Evolutionary conservation across 2,113 vertebrate genomes (phyloP).

Genomic region (Chlorocebus sabaeus): DNA sequence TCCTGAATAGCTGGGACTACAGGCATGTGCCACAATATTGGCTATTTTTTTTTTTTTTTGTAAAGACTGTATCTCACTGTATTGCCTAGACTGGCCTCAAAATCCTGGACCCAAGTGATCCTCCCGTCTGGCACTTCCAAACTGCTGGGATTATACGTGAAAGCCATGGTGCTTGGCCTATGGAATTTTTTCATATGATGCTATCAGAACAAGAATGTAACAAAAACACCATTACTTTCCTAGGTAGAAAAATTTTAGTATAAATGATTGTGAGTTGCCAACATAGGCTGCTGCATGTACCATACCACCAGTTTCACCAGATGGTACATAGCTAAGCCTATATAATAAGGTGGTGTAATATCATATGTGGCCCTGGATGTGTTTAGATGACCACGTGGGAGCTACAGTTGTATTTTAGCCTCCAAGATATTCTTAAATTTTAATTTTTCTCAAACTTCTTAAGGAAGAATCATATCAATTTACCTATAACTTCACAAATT

Average conservation of each 20-base stretch:
- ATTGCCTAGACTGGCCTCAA: too few species aligned
- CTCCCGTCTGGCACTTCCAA: too few species aligned
- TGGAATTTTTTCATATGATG: neutral
- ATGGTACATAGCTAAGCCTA: neutral
- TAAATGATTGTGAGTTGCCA: neutral
- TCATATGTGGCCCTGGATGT: neutral
- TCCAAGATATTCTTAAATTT: neutral
- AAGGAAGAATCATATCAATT: neutral
- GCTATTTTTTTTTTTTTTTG: too few species aligned
- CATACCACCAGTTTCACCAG: neutral
- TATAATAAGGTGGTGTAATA: neutral
- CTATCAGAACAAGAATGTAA: neutral
- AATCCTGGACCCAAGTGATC: too few species aligned
- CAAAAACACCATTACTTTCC: neutral
- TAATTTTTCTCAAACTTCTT: neutral
- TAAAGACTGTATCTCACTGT: too few species aligned
- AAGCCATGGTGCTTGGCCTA: too few species aligned
- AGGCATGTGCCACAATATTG: too few species aligned
- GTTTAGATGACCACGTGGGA: neutral
- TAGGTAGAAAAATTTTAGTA: neutral
- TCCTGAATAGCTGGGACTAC: too few species aligned
- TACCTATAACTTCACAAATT: neutral
- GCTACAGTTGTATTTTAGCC: neutral
- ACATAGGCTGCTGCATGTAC: accelerated
- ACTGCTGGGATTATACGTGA: too few species aligned